Base-by-base conservation (phyloP, 2,113 vertebrate species). In the Reinhardtius hippoglossoides region DNA sequence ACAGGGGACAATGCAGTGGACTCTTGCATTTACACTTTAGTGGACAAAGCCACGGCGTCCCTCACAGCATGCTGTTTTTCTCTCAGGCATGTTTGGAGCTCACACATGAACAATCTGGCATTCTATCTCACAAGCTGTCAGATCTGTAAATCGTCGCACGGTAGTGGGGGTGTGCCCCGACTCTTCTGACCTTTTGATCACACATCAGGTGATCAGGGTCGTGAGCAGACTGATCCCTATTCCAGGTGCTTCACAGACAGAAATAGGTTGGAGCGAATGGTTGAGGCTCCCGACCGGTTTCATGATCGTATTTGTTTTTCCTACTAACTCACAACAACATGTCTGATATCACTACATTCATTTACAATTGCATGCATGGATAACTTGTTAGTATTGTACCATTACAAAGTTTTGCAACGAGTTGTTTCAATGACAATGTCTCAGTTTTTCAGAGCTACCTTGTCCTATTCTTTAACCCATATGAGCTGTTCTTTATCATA, bases 191-290 rank as follows among this genome's bases (percentile, higher is more conserved):
- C 62, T 27, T 21, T n/a, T 68, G 44, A 58, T 72, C 31, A 80
- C 61, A 46, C 4, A 15, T 86, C 70, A 83, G 77, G 50, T 83
- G 75, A 85, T 1, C 3, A 12, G 46, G 26, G 42, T 0, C 52
- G 27, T 67, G 42, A n/a, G 40, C 23, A 67, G 44, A 65, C 37
- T 21, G 69, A 60, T 14, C 24, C 13, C 40, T 55, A 14, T 86
- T 92, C 89, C 71, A 86, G 89, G 88, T 78, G 78, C 65, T 89
- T 90, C 84, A 69, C 54, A 54, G 8, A 60, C 44, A 62, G 35
- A 56, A 31, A 31, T 16, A 46, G 14, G 58, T 12, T 7, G 48
- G 62, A 55, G 46, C 67, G 63, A 75, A 77, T 35, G 44, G 56
- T 61, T 37, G 50, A 61, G 21, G n/a, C 10, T 13, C 58, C 64